Evolutionary conservation across 2,888 invertebrate genomes (phyloP).

Genomic region (Mesoligia furuncula): DNA sequence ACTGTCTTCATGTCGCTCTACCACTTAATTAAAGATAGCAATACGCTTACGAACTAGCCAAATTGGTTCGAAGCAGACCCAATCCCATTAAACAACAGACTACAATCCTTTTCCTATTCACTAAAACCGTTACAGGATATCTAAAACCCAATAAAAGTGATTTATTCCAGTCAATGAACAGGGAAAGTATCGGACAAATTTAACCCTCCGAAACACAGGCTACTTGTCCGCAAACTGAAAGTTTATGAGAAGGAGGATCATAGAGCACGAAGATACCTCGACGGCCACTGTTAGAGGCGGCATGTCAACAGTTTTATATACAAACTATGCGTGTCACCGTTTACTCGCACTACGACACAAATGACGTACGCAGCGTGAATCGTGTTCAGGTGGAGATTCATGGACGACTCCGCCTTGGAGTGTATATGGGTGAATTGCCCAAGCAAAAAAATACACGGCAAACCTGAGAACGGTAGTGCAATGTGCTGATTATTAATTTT

Average conservation of each 20-base stretch:
- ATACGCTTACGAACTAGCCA: neutral
- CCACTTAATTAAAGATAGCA: constrained; percentile 16
- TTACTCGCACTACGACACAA: neutral
- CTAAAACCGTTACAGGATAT: constrained; percentile 53
- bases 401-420: neutral
- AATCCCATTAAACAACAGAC: constrained; percentile 32
- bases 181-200: constrained; percentile 50
- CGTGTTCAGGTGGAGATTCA: neutral
- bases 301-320: neutral
- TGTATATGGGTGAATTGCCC: no score
- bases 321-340: neutral
- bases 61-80: neutral
- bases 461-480: no score
- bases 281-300: no score
- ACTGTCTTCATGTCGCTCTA: no score
- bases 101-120: constrained; percentile 33
- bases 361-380: neutral
- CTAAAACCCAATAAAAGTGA: constrained; percentile 56
- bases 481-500: no score
- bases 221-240: constrained; percentile 49
- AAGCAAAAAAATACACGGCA: no score
- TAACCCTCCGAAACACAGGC: constrained; percentile 29
- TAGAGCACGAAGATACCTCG: neutral
- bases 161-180: constrained; percentile 56
- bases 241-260: constrained; percentile 9